Conservation (phyloP, 2,888 invertebrate species). For the Octonoba sinensis region DNA sequence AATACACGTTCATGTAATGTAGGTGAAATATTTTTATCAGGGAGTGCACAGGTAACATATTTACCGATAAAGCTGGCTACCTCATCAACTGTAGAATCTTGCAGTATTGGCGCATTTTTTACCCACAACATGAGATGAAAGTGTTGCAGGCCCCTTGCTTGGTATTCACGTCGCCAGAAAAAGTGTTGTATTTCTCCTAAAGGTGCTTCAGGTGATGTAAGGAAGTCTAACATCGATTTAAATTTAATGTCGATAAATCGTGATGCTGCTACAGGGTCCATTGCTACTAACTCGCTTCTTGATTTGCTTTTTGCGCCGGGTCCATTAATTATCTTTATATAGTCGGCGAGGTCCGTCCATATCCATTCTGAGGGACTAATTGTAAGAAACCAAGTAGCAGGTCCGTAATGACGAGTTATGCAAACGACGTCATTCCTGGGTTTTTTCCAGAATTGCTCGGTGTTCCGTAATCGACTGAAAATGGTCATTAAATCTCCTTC, state of each 20-base stretch:
- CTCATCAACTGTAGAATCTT: background rate
- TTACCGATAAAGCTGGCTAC: constrained; percentile 7
- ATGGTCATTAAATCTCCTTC: constrained; percentile 10
- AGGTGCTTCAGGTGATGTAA: constrained; percentile 3
- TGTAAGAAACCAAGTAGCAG: constrained; percentile 12
- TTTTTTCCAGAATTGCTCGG: constrained; percentile 4
- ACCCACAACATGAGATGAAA: constrained; percentile 16
- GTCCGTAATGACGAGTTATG: constrained; percentile 4
- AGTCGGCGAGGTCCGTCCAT: constrained; percentile 4
- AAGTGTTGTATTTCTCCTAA: constrained; percentile 2
- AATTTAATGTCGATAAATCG: constrained; percentile 13
- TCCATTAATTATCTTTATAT: background rate
- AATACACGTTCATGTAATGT: constrained; percentile 6
- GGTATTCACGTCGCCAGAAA: constrained; percentile 18
- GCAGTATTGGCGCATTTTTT: background rate
- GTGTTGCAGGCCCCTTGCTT: constrained; percentile 10
- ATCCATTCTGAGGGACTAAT: constrained; percentile 15
- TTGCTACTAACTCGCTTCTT: background rate
- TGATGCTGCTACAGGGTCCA: constrained; percentile 3
- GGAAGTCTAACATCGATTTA: constrained; percentile 3
- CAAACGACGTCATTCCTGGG: constrained; percentile 1
- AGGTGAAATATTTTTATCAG: constrained; percentile 1
- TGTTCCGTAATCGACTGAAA: constrained; percentile 6
- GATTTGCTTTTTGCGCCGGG: too few relatives aligned
- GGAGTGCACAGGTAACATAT: constrained; percentile 6